phyloP scores from a whole-genome alignment of 2,797 vertebrate genomes.

The Pseudomugil tenellus region DNA sequence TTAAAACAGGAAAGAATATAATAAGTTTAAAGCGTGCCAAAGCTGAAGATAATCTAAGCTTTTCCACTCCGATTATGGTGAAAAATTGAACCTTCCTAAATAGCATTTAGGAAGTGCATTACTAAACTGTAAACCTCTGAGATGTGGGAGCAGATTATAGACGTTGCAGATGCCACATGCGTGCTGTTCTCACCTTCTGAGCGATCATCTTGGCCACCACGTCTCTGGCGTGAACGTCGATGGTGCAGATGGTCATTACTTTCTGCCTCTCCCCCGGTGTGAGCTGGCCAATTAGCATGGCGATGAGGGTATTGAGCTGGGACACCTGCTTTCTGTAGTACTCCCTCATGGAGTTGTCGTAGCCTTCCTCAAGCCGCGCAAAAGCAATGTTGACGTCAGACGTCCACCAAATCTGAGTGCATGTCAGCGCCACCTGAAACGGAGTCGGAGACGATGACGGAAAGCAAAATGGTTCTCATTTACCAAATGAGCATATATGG shows the following conservation, averaged over 20 bases:
- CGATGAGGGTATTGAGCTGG: constrained; percentile 88
- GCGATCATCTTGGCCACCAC: constrained; percentile 93
- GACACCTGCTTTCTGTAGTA: constrained; percentile 94
- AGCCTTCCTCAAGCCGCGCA: constrained; percentile 90
- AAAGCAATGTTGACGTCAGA: constrained; percentile 92
- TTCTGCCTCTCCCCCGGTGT: constrained; percentile 92
- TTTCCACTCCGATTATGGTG: constrained; percentile 55
- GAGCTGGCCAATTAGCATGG: constrained; percentile 91
- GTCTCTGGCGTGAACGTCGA: constrained; percentile 94
- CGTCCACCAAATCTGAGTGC: constrained; percentile 98
- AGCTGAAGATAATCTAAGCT: constrained; percentile 17
- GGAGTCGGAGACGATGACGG: not conserved
- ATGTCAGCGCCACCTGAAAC: constrained; percentile 90
- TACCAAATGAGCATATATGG: too few species aligned
- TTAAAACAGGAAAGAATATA: constrained; percentile 51
- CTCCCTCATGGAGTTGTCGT: constrained; percentile 92
- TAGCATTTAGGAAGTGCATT: constrained; percentile 42
- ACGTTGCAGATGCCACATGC: not conserved
- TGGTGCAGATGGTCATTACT: constrained; percentile 97
- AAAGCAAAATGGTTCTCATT: not conserved
- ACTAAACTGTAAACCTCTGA: constrained; percentile 43
- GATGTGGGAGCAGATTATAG: not conserved
- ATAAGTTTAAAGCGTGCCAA: not conserved
- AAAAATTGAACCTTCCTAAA: constrained; percentile 41
- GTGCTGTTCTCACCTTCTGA: constrained; percentile 86